Evolutionary conservation across 2,888 invertebrate genomes (phyloP), one percentile per base, ranked within the genome.

Genomic region (Drosophila quinaria): DNA sequence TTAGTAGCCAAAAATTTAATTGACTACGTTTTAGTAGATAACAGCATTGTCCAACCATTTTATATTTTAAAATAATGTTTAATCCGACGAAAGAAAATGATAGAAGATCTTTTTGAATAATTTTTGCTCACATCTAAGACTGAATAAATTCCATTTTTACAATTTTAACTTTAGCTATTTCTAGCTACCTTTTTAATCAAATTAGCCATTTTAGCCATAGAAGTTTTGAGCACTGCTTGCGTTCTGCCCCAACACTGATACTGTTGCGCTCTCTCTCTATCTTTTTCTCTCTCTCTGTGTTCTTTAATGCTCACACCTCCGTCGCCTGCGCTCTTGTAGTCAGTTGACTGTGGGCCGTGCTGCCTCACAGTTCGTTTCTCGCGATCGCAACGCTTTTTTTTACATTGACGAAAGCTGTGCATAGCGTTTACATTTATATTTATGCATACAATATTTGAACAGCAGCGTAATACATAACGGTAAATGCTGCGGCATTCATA

Each of bases 271-370:
- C 17, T 17, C 41, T 31, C 29, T 19, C 19, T 39, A 44, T 33
- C 47, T 54, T 46, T 56, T 66, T 9, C 19, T 39, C 49, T 33
- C 47, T 54, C 50, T 56, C 73, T 9, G 61, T 42, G 58, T 72
- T 73, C 74, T 75, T 63, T 44, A 15, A 25, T 56, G 52, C 37
- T 60, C 41, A 56, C 72, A 69, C 78, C 69, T 63, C 59, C 61
- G 37, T 66, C 61, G 70, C 54, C 66, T 75, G 80, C 64, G 46
- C 55, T 31, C 63, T 39, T 9, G 33, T 56, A 29, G 50, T 82
- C 87, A 89, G 87, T 89, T 78, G 81, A 81, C 78, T 84, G 66
- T 84, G 75, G 65, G 75, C 85, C 66, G 65, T 68, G 73, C 60
- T 78, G 69, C 61, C 69, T 82, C 75, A 56, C 73, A 75, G 88